These are phyloP conservation scores for Sthenelais limicola DNA, from an alignment of 2,888 invertebrate species.

Conservation along the genomic window DNA sequence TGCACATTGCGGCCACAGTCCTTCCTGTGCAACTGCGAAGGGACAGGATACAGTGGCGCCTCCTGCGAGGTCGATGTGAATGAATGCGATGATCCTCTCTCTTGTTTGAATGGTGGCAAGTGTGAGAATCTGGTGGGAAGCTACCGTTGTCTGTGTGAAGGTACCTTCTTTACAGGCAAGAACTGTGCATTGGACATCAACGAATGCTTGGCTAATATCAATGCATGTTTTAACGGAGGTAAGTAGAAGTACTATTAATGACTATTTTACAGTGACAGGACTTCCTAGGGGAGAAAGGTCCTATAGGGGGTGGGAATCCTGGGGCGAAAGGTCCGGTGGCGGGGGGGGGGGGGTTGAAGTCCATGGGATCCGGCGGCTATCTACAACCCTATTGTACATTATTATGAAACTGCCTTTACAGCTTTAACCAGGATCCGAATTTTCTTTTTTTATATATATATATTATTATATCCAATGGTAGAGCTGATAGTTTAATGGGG, in stretches of 20 bases:
- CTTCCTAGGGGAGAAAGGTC: not conserved
- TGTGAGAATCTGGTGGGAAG: slow-evolving; percentile 58
- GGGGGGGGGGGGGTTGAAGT: too few species aligned
- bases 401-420: too few species aligned
- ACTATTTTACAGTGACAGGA: not conserved
- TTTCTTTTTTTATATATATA: too few species aligned
- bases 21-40: slow-evolving; percentile 59
- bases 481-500: too few species aligned
- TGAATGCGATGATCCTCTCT: slow-evolving; percentile 78
- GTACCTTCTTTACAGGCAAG: slow-evolving; percentile 60
- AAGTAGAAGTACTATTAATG: slow-evolving; percentile 33
- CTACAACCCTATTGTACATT: too few species aligned
- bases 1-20: slow-evolving; percentile 53
- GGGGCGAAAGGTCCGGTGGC: too few species aligned
- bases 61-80: slow-evolving; percentile 80
- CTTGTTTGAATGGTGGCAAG: slow-evolving; percentile 58
- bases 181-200: slow-evolving; percentile 80
- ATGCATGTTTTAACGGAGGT: slow-evolving; percentile 64
- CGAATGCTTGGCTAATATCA: slow-evolving; percentile 80
- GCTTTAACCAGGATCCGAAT: too few species aligned
- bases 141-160: slow-evolving; percentile 58
- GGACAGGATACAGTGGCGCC: slow-evolving; percentile 58
- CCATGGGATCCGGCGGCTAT: too few species aligned
- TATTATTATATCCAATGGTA: too few species aligned
- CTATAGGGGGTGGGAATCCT: too few species aligned